phyloP scores from a whole-genome alignment of 2,113 vertebrate genomes.

The Aptenodytes forsteri region DNA sequence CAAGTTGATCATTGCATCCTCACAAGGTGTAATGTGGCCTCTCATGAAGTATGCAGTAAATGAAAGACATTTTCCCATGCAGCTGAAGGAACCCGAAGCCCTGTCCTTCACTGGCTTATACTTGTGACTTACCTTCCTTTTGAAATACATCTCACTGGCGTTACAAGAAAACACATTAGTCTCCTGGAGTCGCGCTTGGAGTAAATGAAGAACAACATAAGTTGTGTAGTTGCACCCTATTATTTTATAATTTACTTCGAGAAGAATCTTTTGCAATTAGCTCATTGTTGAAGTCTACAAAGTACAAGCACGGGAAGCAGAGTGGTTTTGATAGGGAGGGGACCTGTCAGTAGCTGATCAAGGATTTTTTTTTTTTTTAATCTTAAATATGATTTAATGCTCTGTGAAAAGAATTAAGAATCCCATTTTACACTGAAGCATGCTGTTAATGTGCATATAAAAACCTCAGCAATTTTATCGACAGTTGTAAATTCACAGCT shows the following conservation, averaged over 20 bases:
- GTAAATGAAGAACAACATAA: background rate
- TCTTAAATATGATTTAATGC: conserved; percentile 49
- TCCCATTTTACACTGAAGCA: conserved; percentile 55
- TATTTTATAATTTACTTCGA: background rate
- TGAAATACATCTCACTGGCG: background rate
- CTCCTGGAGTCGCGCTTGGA: background rate
- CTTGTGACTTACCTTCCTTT: background rate
- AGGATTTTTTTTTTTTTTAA: background rate
- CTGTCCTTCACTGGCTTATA: background rate
- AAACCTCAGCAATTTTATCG: conserved; percentile 56
- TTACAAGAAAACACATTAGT: background rate
- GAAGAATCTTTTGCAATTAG: background rate
- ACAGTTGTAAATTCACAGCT: conserved; percentile 57
- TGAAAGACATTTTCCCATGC: background rate
- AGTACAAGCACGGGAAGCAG: background rate
- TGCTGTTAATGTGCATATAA: conserved; percentile 36
- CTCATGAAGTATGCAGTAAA: background rate
- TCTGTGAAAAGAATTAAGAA: conserved; percentile 52
- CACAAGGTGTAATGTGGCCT: background rate
- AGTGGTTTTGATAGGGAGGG: background rate
- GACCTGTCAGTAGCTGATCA: background rate
- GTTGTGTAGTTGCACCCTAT: background rate
- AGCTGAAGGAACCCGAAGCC: background rate
- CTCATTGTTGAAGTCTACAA: background rate
- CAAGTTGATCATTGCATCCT: background rate